These are phyloP conservation scores for Chironex yamaguchii DNA, from an alignment of 30 jellyfish, hydroid and myxozoan genomes.

Conservation along the genomic window DNA sequence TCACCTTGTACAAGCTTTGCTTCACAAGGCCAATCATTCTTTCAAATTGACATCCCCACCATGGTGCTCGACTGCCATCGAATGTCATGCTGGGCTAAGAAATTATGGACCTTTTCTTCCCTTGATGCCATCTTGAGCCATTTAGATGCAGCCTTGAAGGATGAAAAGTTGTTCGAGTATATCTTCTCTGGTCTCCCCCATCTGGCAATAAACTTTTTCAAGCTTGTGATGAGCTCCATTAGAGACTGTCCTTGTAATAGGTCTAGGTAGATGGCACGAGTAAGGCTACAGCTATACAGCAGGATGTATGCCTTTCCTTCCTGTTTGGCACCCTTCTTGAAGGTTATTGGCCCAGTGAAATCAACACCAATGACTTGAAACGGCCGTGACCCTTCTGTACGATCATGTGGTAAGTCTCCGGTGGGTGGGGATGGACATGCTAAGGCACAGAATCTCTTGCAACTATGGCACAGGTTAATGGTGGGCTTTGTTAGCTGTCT, in stretches of 20 bases:
- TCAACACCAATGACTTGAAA: too few relatives aligned
- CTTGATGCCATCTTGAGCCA: conserved; percentile 35
- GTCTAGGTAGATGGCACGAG: conserved; percentile 62
- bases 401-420: too few relatives aligned
- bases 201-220: conserved; percentile 57
- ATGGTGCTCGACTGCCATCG: conserved; percentile 79
- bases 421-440: too few relatives aligned
- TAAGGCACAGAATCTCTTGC: conserved; percentile 41
- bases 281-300: conserved; percentile 65
- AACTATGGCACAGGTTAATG: neutral
- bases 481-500: neutral
- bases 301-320: conserved; percentile 75
- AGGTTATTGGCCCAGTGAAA: too few relatives aligned
- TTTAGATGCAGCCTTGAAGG: conserved; percentile 55
- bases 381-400: too few relatives aligned
- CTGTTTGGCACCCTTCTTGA: too few relatives aligned
- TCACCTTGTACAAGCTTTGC: conserved; percentile 53
- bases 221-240: conserved; percentile 40
- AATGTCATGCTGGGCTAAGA: conserved; percentile 29
- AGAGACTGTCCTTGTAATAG: conserved; percentile 44
- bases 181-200: conserved; percentile 69
- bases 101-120: conserved; percentile 17
- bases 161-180: conserved; percentile 54
- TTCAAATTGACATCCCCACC: conserved; percentile 84
- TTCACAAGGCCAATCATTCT: conserved; percentile 66